These are phyloP conservation scores for Leptocoma aspasia DNA, from an alignment of 2,113 vertebrate genomes.

Conservation along the genomic window DNA sequence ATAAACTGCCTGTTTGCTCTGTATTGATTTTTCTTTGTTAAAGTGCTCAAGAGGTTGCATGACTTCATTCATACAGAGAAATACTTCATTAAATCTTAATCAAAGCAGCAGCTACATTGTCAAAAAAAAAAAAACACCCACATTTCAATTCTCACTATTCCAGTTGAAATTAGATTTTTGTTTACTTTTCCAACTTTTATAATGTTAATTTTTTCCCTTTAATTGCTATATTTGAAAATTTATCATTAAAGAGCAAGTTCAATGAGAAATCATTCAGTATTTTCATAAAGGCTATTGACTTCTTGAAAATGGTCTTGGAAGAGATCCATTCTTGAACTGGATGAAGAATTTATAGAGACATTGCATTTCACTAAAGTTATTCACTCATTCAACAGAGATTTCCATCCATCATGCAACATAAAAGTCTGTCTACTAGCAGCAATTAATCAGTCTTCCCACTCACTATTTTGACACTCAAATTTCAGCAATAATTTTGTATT, in stretches of 20 bases:
- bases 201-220: neutral
- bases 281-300: neutral
- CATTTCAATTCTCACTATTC: neutral
- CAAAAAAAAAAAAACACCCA: neutral
- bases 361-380: neutral
- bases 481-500: neutral
- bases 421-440: neutral
- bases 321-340: neutral
- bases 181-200: neutral
- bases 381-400: neutral
- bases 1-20: neutral
- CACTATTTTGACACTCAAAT: neutral
- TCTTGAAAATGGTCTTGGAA: neutral
- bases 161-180: neutral
- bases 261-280: neutral
- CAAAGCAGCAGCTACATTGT: neutral
- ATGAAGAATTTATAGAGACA: neutral
- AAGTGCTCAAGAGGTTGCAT: neutral
- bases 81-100: slow-evolving; percentile 33
- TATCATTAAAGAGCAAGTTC: neutral
- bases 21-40: slow-evolving; percentile 12
- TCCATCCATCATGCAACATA: neutral
- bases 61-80: slow-evolving; percentile 6
- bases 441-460: slow-evolving; percentile 1
- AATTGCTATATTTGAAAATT: neutral